Percentiles rank a stretch among this genome's conserved stretches.
phyloP scores from a whole-genome alignment of 2,113 vertebrate species.

The Orycteropus afer region DNA sequence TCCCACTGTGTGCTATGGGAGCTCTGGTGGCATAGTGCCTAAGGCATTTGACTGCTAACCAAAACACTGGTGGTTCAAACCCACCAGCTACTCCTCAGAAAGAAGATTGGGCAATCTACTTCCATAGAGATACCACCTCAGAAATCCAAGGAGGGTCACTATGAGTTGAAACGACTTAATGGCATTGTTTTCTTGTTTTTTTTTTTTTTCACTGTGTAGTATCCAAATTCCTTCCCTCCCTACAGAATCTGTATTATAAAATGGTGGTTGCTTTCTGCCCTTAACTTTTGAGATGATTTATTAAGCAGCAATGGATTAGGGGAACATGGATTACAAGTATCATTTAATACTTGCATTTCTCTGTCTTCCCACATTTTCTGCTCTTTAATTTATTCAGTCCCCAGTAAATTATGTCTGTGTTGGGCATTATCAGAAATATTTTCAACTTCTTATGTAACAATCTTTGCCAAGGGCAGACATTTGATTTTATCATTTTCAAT shows the following conservation, averaged over 20 bases:
- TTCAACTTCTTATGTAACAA: not conserved
- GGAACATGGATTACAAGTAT: not conserved
- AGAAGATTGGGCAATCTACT: no score
- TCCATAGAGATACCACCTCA: no score
- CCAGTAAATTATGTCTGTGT: not conserved
- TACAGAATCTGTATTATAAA: not conserved
- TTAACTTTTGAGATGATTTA: not conserved
- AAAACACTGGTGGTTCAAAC: no score
- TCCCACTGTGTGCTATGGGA: not conserved
- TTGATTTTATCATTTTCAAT: not conserved
- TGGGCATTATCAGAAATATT: not conserved
- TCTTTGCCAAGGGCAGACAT: not conserved
- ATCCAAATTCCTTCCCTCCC: not conserved
- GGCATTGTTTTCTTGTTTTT: no score
- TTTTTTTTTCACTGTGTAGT: rapidly evolving
- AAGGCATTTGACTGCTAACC: no score
- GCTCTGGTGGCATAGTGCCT: no score
- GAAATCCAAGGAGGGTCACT: no score
- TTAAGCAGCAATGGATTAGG: not conserved
- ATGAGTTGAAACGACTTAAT: no score
- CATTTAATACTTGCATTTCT: not conserved
- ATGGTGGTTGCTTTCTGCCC: not conserved
- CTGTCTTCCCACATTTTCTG: not conserved
- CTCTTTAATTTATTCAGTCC: not conserved
- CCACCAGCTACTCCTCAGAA: no score